phyloP scores from a whole-genome alignment of 2,888 invertebrate species.

The Bimastos eiseni region DNA sequence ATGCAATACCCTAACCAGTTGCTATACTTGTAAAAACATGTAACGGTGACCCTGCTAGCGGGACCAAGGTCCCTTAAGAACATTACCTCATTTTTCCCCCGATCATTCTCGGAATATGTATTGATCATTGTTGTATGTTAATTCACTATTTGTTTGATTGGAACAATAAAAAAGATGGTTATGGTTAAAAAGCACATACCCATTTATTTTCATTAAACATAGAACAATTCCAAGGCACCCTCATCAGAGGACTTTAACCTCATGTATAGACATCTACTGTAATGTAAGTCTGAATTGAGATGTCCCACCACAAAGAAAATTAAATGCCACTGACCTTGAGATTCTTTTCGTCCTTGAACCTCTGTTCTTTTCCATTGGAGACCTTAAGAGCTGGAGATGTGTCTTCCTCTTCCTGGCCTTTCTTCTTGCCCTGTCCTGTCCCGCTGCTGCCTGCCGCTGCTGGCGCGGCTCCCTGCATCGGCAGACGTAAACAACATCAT shows the following conservation, averaged over 20 bases:
- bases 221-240: not conserved
- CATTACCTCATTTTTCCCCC: no score
- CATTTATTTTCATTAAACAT: not conserved
- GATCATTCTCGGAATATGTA: no score
- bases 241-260: not conserved
- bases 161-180: no score
- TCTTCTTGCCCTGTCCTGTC: slow-evolving; percentile 61
- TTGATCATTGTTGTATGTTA: no score
- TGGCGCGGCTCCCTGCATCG: not conserved
- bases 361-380: slow-evolving; percentile 80
- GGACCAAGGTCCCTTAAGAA: no score
- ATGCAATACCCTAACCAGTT: no score
- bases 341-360: slow-evolving; percentile 90
- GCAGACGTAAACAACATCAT: not conserved
- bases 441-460: not conserved
- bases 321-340: slow-evolving; percentile 68
- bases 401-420: slow-evolving; percentile 85
- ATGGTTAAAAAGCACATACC: no score
- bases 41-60: no score
- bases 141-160: no score
- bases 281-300: not conserved
- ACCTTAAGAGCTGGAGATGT: slow-evolving; percentile 73
- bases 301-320: not conserved
- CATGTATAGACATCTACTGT: not conserved
- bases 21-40: no score